Base-by-base conservation (phyloP, 2,888 invertebrate genomes). In the Hemicrepidius hirtus region DNA sequence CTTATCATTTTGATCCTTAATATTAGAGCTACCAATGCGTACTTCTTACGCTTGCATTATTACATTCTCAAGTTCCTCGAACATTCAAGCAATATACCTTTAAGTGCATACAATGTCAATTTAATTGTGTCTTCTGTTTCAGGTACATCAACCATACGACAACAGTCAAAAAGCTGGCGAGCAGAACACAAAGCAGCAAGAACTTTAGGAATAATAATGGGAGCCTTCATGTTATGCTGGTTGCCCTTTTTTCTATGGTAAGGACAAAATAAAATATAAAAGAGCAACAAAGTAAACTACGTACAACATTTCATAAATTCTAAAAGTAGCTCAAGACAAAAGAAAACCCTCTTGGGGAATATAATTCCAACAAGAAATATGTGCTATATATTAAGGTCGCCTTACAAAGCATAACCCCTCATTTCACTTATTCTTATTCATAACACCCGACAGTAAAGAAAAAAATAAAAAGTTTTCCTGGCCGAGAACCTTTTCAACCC, bases 171-270 rank as follows among this genome's bases (percentile, higher is more conserved):
- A 86, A 95, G 95, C 77, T 95, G 95, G 95, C 88, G 94, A 75
- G 95, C 95, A 6, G 96, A 96, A 82, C 96, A 96, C 87, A 96
- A 96, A 85, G 97, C 97, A 0, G 98, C 98, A 46, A 92, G 97
- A 82, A 98, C 98, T 59, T 90, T 98, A 46, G 98, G 98, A 78
- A 97, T 98, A 82, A 97, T 98, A 79, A 97, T 98, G 92, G 97
- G 97, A 40, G 97, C 96, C 28, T 98, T 98, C 87, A 90, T 98
- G 78, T 88, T 97, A 69, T 98, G 98, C 86, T 98, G 97, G 97
- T 89, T 97, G 80, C 98, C 98, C 63, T 98, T 98, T 91, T 98
- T 98, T 89, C 90, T 96, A 46, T 97, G 97, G 97, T 97, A 90
- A 91, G 92, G 79, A 76, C 3, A 60, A 59, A 55, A 18, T 32